A percentile compares a stretch with the other conserved stretches of the same genome.
Conservation (phyloP, 1,140 invertebrate species). For the Ylistrum balloti region DNA sequence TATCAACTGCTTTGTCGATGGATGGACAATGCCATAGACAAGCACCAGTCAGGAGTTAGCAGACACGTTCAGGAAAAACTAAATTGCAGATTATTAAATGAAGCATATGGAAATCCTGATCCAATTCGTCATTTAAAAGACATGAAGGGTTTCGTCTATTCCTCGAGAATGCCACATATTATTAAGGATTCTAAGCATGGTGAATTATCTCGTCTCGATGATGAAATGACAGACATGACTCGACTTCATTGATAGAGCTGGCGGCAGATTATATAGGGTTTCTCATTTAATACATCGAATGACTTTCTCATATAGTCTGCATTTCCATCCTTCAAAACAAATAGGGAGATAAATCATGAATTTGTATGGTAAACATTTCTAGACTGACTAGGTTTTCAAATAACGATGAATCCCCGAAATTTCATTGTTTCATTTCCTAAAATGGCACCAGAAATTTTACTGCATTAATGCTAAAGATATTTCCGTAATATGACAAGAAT, state of each 20-base stretch:
- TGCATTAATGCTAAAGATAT: too few relatives aligned
- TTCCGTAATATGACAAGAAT: too few relatives aligned
- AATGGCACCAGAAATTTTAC: too few relatives aligned
- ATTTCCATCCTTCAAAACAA: not conserved
- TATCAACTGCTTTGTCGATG: too few relatives aligned
- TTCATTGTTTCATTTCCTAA: not conserved
- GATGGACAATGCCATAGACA: not conserved
- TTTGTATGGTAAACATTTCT: not conserved
- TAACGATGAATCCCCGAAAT: not conserved
- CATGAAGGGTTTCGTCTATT: constrained; percentile 7
- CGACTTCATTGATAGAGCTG: not conserved
- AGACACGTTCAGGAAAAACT: not conserved
- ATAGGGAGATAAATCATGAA: not conserved
- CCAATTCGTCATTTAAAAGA: not conserved
- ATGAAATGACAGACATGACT: not conserved
- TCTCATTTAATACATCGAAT: constrained; percentile 12
- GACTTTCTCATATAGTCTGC: not conserved
- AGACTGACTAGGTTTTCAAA: not conserved
- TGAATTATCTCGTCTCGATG: constrained; percentile 1
- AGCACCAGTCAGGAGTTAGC: not conserved
- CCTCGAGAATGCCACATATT: not conserved
- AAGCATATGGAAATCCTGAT: not conserved
- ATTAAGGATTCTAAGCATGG: not conserved
- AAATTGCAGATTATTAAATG: not conserved
- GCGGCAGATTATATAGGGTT: not conserved